Conservation (phyloP, 2,113 vertebrate genomes). For the Alouatta palliata region DNA sequence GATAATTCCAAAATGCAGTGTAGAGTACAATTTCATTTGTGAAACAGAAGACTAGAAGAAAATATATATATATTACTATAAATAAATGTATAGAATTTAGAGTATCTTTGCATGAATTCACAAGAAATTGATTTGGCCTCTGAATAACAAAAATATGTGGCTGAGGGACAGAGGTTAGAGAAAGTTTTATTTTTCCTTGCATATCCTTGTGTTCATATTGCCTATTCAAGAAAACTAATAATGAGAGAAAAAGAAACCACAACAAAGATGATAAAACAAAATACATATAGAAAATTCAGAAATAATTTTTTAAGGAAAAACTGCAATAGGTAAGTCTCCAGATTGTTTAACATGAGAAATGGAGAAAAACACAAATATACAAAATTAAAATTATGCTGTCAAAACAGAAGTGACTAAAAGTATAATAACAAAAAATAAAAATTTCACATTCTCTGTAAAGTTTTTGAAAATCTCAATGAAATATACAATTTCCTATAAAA, state of each 20-base stretch:
- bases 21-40: not conserved
- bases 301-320: not conserved
- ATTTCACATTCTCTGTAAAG: not conserved
- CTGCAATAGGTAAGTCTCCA: not conserved
- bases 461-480: not conserved
- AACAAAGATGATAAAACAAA: not conserved
- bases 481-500: not conserved
- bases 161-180: not conserved
- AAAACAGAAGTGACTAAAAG: not conserved
- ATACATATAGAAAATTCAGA: not conserved
- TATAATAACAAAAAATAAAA: not conserved
- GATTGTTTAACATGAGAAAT: not conserved
- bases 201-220: not conserved
- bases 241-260: not conserved
- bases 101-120: not conserved
- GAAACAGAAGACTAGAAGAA: not conserved
- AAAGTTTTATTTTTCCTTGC: not conserved
- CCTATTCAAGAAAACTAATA: not conserved
- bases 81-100: not conserved
- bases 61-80: not conserved
- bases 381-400: not conserved
- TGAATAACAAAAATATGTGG: not conserved
- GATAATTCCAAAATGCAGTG: not conserved
- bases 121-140: not conserved
- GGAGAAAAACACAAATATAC: not conserved